Percentiles rank a stretch among this genome's conserved stretches.
Conservation (phyloP, 2,113 vertebrate genomes). For the Xenopus tropicalis region DNA sequence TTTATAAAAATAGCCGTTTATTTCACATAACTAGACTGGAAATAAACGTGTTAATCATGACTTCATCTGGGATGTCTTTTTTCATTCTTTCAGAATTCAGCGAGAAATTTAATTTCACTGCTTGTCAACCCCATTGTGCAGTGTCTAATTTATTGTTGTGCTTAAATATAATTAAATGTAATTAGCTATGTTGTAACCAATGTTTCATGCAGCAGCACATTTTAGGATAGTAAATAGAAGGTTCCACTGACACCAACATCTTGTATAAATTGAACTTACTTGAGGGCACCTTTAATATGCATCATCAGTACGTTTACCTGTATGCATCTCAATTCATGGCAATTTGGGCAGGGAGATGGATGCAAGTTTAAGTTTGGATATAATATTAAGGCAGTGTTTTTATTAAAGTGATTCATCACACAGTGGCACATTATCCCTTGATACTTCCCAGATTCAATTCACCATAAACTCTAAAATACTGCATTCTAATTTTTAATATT, state of each 20-base stretch:
- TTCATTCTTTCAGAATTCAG: not conserved
- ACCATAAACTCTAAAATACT: slow-evolving; percentile 20
- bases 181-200: slow-evolving; percentile 12
- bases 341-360: slow-evolving; percentile 21
- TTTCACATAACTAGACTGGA: no score
- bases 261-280: not conserved
- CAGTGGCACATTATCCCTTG: slow-evolving; percentile 34
- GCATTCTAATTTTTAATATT: slow-evolving; percentile 27
- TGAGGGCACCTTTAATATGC: slow-evolving; percentile 9
- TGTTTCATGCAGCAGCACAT: slow-evolving; percentile 8
- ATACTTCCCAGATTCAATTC: slow-evolving; percentile 29
- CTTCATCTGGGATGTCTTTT: not conserved
- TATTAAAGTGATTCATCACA: slow-evolving; percentile 42
- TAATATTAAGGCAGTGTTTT: slow-evolving; percentile 22
- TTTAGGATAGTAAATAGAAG: slow-evolving; percentile 11
- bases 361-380: slow-evolving; percentile 16
- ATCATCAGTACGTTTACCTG: slow-evolving; percentile 4
- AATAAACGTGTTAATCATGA: no score
- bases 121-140: slow-evolving; percentile 8
- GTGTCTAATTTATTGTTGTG: slow-evolving; percentile 16
- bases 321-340: slow-evolving; percentile 27
- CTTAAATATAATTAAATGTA: slow-evolving; percentile 20
- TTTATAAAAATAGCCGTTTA: no score
- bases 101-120: slow-evolving; percentile 2
- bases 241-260: not conserved